phyloP scores from a whole-genome alignment of 1,140 invertebrate genomes.

The Streblospio benedicti region DNA sequence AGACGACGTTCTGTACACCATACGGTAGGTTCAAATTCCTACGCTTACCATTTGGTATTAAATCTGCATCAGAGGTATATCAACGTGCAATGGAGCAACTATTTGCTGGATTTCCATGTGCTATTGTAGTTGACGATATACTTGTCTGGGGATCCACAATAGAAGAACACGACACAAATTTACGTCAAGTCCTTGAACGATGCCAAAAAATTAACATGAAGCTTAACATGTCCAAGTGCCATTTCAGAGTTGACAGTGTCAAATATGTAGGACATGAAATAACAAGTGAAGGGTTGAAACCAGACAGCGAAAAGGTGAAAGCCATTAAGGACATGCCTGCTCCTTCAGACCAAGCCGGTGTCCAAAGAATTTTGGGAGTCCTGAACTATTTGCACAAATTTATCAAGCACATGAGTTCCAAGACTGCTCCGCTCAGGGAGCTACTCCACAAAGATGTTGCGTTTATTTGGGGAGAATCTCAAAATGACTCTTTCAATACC shows the following conservation, averaged over 20 bases:
- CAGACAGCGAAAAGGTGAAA: conserved; percentile 31
- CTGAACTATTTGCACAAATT: conserved; percentile 23
- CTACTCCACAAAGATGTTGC: not conserved
- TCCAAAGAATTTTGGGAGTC: conserved; percentile 24
- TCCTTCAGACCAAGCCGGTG: conserved; percentile 17
- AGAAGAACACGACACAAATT: no score
- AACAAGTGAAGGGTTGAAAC: no score
- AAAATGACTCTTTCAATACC: conserved; percentile 13
- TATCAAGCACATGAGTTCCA: conserved; percentile 2
- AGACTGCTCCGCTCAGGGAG: not conserved
- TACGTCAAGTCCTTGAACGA: no score
- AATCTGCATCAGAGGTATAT: conserved; percentile 30
- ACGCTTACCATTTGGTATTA: conserved; percentile 19
- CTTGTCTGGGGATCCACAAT: no score
- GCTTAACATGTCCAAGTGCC: not conserved
- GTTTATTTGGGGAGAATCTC: not conserved
- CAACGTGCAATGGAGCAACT: conserved; percentile 28
- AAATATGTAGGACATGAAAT: not conserved
- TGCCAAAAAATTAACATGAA: not conserved
- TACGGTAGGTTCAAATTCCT: conserved; percentile 20
- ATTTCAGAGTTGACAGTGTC: not conserved
- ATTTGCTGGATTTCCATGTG: conserved; percentile 32
- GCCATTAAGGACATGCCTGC: conserved; percentile 26
- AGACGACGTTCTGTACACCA: conserved; percentile 21
- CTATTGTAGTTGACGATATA: conserved; percentile 36